Base-by-base conservation (phyloP, 2,797 vertebrate genomes). In the Halcyon badia region DNA sequence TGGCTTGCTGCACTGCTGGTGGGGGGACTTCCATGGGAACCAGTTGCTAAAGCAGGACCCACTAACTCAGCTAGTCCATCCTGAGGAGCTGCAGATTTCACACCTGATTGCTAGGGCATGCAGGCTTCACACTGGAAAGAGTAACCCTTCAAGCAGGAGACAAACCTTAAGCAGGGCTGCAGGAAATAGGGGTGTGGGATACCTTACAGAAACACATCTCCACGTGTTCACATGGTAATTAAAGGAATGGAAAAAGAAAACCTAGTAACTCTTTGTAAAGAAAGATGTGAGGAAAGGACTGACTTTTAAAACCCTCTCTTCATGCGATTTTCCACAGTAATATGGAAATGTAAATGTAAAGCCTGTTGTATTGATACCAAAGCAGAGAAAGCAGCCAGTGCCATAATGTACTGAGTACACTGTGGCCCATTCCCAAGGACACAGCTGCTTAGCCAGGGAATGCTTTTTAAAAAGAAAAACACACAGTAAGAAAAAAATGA, bases 341-440 rank as follows among this genome's bases (percentile, higher is more conserved):
- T 25, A 33, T 0, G 6, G 46, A 83, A 81, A 84, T 76, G 62
- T 57, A 92, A 75, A 37, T 33, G 22, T 56, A 60, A 94, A 72
- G 16, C 35, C 66, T 75, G 14, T 71, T 64, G 72, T 37, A 37
- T 4, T 66, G 42, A 49, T 49, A 68, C 35, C 13, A 56, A 24
- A 17, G 56, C 9, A 71, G 57, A 41, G 71, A 46, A 82, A 57
- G 39, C 49, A 56, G 33, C 49, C 76, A 48, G 49, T 75, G 30
- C 14, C 31, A 8, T 26, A 52, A 42, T 0, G 0, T 77, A 7
- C 19, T n/a, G 82, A 78, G 42, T 42, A 35, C 69, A 10, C 22
- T 5, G 20, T n/a, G 61, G 57, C 13, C 60, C 9, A 10, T 31
- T 56, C 77, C 37, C 42, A 88, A 81, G 72, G 87, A 54, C 35